A percentile compares a stretch with the other conserved stretches of the same genome.
These are phyloP conservation scores for Daubentonia madagascariensis DNA, from an alignment of 2,113 vertebrate genomes.

Conservation along the genomic window DNA sequence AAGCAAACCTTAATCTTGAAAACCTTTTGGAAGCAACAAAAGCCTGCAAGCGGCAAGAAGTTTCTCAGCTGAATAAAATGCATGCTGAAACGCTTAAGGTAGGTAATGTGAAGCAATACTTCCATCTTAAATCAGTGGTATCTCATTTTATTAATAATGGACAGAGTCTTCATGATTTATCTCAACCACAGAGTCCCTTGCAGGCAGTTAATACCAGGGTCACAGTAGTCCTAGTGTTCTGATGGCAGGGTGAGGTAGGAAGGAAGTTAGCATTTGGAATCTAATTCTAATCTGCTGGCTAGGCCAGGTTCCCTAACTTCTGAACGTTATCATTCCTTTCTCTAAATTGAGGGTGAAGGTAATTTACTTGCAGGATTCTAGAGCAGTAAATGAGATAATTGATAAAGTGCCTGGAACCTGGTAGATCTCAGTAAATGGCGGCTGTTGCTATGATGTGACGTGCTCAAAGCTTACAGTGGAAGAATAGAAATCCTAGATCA, in stretches of 20 bases:
- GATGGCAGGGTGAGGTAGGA: not conserved
- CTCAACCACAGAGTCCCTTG: not conserved
- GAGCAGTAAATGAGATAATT: not conserved
- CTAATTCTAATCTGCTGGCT: not conserved
- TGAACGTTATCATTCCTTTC: not conserved
- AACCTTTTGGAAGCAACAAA: slow-evolving; percentile 96
- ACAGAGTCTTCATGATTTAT: not conserved
- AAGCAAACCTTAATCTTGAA: slow-evolving; percentile 94
- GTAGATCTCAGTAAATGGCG: not conserved
- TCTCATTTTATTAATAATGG: not conserved
- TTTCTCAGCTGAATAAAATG: slow-evolving; percentile 93
- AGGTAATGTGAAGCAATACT: not conserved
- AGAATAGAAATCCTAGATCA: not conserved
- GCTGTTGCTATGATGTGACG: not conserved
- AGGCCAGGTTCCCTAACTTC: not conserved
- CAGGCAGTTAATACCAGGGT: not conserved
- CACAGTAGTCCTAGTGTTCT: not conserved
- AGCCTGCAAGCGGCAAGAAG: slow-evolving; percentile 90
- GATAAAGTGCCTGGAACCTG: not conserved
- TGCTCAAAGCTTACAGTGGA: not conserved
- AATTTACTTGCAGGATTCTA: not conserved
- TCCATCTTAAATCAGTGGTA: not conserved
- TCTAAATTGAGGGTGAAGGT: not conserved
- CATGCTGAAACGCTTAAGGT: slow-evolving; percentile 95
- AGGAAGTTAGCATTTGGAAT: not conserved